Base-by-base conservation (phyloP, 92 coral and sea anemone species). In the Hydrozoanthus gracilis region DNA sequence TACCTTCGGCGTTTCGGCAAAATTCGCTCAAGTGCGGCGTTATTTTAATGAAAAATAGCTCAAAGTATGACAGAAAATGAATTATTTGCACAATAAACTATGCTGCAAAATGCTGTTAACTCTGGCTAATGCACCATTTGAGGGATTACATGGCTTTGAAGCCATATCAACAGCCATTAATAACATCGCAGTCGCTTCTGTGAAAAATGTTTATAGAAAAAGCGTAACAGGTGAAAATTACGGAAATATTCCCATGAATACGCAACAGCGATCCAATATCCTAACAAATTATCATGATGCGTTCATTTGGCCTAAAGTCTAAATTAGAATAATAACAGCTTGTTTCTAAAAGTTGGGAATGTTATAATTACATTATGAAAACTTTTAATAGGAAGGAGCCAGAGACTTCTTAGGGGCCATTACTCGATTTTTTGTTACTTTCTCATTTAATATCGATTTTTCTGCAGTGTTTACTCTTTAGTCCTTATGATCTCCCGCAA, bases 171-270 rank as follows among this genome's bases (percentile, higher is more conserved):
- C 85, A 46, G 5, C 85, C 85, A 80, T 80, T 80, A 80, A 67
- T 65, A 80, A 12, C 75, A 47, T 80, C 50, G 85, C 54, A 76
- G 72, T 80, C 73, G 54, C 85, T 62, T 67, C 85, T 80, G 83
- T 60, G 47, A 67, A 64, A 80, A 80, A 80, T 80, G 75, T 80
- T 80, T 80, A 80, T 65, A 80, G 85, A 80, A 80, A 80, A 48
- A 17, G 27, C 27, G 74, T 4, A 50, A 80, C 85, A 80, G 85
- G 85, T 80, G 85, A 67, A 80, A 64, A 10, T 48, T 20, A 51
- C 72, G 85, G 85, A 80, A 65, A 17, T 67, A 64, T 80, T 80
- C 85, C 85, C 85, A 80, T 80, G 85, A 80, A 80, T 80, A 80
- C 64, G 85, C 73, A 80, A 64, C 73, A 80, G 85, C 58, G 75